Percentiles rank a stretch among this genome's conserved stretches.
Conservation (phyloP, 2,113 vertebrate species). For the Triplophysa dalaica region DNA sequence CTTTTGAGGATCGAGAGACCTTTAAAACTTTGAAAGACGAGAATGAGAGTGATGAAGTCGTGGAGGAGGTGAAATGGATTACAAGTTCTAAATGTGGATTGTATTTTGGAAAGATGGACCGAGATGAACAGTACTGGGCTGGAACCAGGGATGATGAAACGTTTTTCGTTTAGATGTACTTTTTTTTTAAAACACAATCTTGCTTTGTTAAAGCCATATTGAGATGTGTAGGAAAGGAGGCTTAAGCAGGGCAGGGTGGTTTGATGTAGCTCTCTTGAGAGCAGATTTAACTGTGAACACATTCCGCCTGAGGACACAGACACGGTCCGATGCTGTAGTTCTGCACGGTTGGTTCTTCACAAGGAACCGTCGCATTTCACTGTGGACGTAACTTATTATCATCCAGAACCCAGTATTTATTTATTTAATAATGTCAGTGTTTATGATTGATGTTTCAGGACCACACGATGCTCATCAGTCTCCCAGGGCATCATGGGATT, state of each 20-base stretch:
- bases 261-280: slow-evolving; percentile 71
- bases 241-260: slow-evolving; percentile 52
- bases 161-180: slow-evolving; percentile 5
- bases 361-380: slow-evolving; percentile 23
- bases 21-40: neutral
- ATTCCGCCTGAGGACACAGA: slow-evolving; percentile 39
- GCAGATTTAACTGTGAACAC: slow-evolving; percentile 62
- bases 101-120: slow-evolving; percentile 61
- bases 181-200: slow-evolving; percentile 54
- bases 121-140: slow-evolving; percentile 74
- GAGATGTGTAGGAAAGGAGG: slow-evolving; percentile 22
- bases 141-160: slow-evolving; percentile 57
- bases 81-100: slow-evolving; percentile 18
- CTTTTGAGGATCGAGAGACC: neutral
- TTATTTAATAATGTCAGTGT: slow-evolving; percentile 60
- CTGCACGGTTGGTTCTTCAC: slow-evolving; percentile 11
- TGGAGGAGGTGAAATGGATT: slow-evolving; percentile 12
- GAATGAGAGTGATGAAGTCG: slow-evolving; percentile 5
- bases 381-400: slow-evolving; percentile 81
- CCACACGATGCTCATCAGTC: neutral
- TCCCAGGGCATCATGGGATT: neutral
- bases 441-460: neutral
- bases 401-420: slow-evolving; percentile 84
- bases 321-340: slow-evolving; percentile 35
- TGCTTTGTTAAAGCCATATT: slow-evolving; percentile 66